Base-by-base conservation (phyloP, 2,113 vertebrate genomes). In the Tyrannus savana region DNA sequence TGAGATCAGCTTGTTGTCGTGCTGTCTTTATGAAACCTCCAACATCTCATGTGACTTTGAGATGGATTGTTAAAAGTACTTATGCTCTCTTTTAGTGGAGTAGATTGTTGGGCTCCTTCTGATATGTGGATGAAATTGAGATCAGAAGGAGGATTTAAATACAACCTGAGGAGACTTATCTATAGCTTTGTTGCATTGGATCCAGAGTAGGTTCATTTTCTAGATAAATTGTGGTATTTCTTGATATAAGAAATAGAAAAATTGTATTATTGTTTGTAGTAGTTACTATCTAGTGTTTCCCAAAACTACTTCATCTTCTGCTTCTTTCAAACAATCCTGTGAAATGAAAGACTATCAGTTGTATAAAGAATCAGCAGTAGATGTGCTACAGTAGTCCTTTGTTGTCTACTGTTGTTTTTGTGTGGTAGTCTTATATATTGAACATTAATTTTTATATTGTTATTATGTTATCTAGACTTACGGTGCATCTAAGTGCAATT, bases 231-330 rank as follows among this genome's bases (percentile, higher is more conserved):
- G 2, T 7, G 31, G 3, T n/a, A 30, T 69, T 67, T 78, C 33
- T 62, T 66, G 14, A 2, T 21, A 23, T 47, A 7, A 66, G 12
- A 78, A 72, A 27, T 15, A 72, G 15, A 41, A 88, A 62, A 5
- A 14, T 5, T 25, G 0, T 33, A 12, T 33, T 69, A 56, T 49
- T 74, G 1, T 4, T 3, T 62, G 4, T 19, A 52, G 5, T 33
- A n/a, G 28, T 39, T 73, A 47, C 13, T 22, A 68, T n/a, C 74
- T 25, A 71, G 6, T 56, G 7, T 8, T 58, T 87, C 8, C 25
- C 14, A 23, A 71, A 96, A n/a, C 7, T 25, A 16, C 13, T 41
- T 46, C 7, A 2, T 56, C 6, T 66, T 60, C 17, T 41, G 8
- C 7, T 52, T 68, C n/a, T 52, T 80, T 52, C 3, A 37, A 60